Evolutionary conservation across 2,888 invertebrate genomes (phyloP), one percentile per base, ranked within the genome.

Genomic region (Leptopilina syphax): DNA sequence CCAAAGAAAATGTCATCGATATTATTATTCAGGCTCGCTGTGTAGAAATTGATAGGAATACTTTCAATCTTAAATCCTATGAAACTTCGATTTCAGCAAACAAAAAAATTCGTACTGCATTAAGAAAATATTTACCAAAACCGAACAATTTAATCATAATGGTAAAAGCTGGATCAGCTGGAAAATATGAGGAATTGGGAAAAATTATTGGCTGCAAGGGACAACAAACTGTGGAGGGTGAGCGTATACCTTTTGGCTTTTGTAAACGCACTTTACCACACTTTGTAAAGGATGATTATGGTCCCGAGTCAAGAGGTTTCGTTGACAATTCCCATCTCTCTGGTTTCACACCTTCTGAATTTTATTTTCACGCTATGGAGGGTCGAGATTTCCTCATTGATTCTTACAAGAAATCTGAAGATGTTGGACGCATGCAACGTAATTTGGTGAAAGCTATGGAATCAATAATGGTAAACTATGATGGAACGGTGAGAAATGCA

Each of bases 191-290:
- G 12, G 34, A 34, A 50, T 3, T 99, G 8, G 99, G 78, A 44
- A 99, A 99, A 95, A 99, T 99, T 95, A 99, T 99, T 95, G 99
- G 99, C 93, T 99, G 99, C 95, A 99, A 99, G 88, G 99, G 99
- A 3, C 99, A 99, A 92, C 99, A 99, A 93, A 99, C 99, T 95
- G 99, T 99, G 85, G 99, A 99, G 94, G 99, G 99, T 93, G 99
- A 99, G 94, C 98, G 99, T 90, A 99, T 99, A 90, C 99, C 99
- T 0, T 99, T 99, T 89, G 99, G 99, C 65, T 99, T 99, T 92
- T 96, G 99, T 78, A 99, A 99, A 92, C 95, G 99, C 85, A 99
- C 99, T 0, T 93, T 99, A 79, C 99, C 99, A 0, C 99, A 99
- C 92, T 99, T 99, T 94, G 99, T 99, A 91, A 99, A 99, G 92